Evolutionary conservation across 2,113 vertebrate genomes (phyloP).

Genomic region (Xenopus borealis): DNA sequence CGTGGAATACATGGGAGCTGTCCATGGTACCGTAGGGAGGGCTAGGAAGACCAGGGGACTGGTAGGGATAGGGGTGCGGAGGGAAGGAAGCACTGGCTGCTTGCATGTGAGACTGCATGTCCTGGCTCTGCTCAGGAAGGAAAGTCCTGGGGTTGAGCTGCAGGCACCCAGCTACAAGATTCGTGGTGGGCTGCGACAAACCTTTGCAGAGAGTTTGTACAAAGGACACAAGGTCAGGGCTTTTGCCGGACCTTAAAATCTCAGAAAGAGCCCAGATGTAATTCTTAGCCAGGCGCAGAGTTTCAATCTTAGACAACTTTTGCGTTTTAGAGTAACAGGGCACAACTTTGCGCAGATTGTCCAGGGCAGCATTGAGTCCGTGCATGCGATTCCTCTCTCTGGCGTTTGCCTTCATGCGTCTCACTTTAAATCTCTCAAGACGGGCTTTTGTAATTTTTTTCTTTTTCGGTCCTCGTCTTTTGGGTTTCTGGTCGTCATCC

Average conservation of each 20-base stretch:
- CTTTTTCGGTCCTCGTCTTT: slow-evolving; percentile 93
- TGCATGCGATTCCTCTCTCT: slow-evolving; percentile 98
- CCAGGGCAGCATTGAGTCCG: slow-evolving; percentile 91
- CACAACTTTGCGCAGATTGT: slow-evolving; percentile 95
- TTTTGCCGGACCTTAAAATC: slow-evolving; percentile 90
- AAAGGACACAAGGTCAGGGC: slow-evolving; percentile 90
- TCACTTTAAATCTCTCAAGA: slow-evolving; percentile 88
- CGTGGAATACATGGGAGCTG: slow-evolving; percentile 92
- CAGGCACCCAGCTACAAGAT: slow-evolving; percentile 93
- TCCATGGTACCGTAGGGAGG: slow-evolving; percentile 96
- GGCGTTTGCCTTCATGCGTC: slow-evolving; percentile 95
- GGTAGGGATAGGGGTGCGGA: slow-evolving; percentile 82
- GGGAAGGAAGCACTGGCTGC: slow-evolving; percentile 71
- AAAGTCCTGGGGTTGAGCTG: slow-evolving; percentile 96
- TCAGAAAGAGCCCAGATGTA: slow-evolving; percentile 98
- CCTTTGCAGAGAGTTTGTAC: slow-evolving; percentile 97
- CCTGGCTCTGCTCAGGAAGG: slow-evolving; percentile 89
- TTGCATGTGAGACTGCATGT: slow-evolving; percentile 78
- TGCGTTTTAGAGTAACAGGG: slow-evolving; percentile 98
- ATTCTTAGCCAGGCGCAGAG: slow-evolving; percentile 93
- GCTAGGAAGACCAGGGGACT: slow-evolving; percentile 91
- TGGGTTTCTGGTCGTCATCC: slow-evolving; percentile 89
- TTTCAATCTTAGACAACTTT: slow-evolving; percentile 98
- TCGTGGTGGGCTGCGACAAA: slow-evolving; percentile 95
- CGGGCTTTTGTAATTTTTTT: slow-evolving; percentile 99